A percentile compares a stretch with the other conserved stretches of the same genome.
Conservation (phyloP, 2,797 vertebrate genomes). For the Rhinogobio ventralis region DNA sequence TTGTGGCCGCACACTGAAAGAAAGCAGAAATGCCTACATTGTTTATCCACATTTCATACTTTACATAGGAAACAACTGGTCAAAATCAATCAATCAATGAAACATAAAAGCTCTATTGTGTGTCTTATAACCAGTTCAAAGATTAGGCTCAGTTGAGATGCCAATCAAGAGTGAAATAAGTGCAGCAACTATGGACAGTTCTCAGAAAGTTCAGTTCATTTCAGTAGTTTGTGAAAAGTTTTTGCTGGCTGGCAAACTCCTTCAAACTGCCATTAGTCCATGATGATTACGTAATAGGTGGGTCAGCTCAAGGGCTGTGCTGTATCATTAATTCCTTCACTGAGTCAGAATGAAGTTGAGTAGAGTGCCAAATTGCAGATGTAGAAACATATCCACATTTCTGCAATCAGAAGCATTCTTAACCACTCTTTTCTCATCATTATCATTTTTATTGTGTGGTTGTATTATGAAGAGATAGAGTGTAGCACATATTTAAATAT, state of each 20-base stretch:
- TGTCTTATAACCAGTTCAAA: neutral
- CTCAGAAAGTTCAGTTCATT: neutral
- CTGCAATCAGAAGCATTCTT: no score
- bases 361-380: no score
- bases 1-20: conserved; percentile 19
- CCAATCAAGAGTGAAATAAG: neutral
- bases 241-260: neutral
- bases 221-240: neutral
- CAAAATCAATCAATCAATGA: neutral
- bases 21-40: neutral
- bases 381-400: no score
- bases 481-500: no score
- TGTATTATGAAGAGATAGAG: no score
- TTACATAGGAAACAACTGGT: neutral
- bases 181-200: neutral
- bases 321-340: no score
- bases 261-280: neutral
- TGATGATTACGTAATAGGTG: neutral
- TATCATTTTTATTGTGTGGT: no score
- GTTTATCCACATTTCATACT: neutral
- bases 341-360: no score
- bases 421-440: no score
- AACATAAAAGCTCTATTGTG: neutral
- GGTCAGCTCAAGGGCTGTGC: neutral
- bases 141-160: no score